phyloP scores from a whole-genome alignment of 2,888 invertebrate species.

The Andrena chrysosceles region DNA sequence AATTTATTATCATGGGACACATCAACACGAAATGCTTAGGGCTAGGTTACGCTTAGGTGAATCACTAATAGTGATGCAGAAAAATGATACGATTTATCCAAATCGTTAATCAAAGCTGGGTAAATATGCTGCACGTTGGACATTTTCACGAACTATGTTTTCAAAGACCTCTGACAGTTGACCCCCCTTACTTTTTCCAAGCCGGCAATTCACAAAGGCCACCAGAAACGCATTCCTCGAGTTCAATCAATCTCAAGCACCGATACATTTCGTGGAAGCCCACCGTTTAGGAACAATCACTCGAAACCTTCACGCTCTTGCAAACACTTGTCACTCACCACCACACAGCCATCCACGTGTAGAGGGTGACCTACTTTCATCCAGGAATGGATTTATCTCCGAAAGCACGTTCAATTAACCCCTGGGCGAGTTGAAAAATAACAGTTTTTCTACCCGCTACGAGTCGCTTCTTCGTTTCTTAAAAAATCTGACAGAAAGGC shows the following conservation, averaged over 20 bases:
- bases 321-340: slow-evolving; percentile 3
- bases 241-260: slow-evolving; percentile 7
- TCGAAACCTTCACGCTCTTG: not conserved
- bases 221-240: slow-evolving; percentile 1
- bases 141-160: not conserved
- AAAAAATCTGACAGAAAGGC: not conserved
- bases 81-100: too few relatives aligned
- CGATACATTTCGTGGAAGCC: slow-evolving; percentile 5
- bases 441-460: not conserved
- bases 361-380: not conserved
- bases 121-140: not conserved
- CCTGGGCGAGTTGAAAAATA: not conserved
- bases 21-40: not conserved
- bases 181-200: not conserved
- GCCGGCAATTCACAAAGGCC: not conserved
- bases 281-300: slow-evolving; percentile 11
- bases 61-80: too few relatives aligned
- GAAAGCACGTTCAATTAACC: not conserved
- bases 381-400: slow-evolving; percentile 2
- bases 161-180: not conserved
- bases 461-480: not conserved
- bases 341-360: not conserved
- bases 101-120: not conserved
- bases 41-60: too few relatives aligned
- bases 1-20: not conserved